Percentiles rank a stretch among this genome's conserved stretches.
phyloP scores from a whole-genome alignment of 2,888 invertebrate species.

The Actias luna region DNA sequence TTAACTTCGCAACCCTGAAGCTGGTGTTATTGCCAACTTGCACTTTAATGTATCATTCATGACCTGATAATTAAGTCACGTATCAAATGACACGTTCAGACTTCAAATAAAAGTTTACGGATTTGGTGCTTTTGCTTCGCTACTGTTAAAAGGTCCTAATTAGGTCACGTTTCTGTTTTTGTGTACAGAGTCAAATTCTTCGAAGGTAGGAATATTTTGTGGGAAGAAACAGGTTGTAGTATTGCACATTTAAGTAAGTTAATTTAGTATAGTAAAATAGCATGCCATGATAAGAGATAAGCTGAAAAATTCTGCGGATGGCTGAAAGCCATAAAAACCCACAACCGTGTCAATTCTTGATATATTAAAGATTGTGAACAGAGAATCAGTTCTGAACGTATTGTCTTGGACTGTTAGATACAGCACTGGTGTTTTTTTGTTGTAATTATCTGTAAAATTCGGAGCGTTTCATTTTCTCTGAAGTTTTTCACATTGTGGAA shows the following conservation, averaged over 20 bases:
- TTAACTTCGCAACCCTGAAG: not conserved
- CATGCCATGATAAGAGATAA: not conserved
- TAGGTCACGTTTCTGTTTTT: not conserved
- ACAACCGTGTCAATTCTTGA: not conserved
- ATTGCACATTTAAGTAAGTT: not conserved
- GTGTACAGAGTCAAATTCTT: not conserved
- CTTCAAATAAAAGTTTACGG: not conserved
- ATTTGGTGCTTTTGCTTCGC: not conserved
- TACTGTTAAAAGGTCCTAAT: not conserved
- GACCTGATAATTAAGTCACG: not conserved
- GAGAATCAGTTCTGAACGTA: too few species aligned
- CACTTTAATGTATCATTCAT: conserved; percentile 2
- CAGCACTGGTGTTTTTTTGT: too few species aligned
- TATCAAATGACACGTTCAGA: not conserved
- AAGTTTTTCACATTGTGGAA: not conserved
- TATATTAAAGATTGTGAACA: not conserved
- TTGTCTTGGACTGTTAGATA: too few species aligned
- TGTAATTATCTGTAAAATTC: not conserved
- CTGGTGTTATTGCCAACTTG: not conserved
- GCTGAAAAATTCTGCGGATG: not conserved
- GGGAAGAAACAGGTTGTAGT: not conserved
- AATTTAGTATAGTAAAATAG: too few species aligned
- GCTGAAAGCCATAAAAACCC: not conserved
- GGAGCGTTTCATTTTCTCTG: not conserved
- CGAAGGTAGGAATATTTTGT: not conserved